Base-by-base conservation (phyloP, 2,888 invertebrate species). In the Ennomos fuscantarius region DNA sequence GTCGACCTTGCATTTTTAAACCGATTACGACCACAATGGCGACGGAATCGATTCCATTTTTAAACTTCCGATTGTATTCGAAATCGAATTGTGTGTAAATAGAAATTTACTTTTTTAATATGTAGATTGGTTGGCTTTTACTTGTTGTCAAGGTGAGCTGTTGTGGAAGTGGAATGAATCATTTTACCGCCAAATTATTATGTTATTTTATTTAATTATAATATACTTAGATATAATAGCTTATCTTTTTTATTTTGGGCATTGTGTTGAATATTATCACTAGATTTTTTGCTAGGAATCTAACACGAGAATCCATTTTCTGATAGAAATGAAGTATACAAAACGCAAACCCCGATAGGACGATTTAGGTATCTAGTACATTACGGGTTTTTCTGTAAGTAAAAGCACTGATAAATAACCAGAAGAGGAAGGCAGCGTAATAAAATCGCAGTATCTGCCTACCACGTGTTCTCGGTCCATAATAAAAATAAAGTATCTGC, bases 401-500 rank as follows among this genome's bases (percentile, higher is more conserved):
- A 15, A 41, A 35, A 41, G 34, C 12, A 34, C 45, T 62, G 63
- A 59, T 62, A 74, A 77, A 77, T 75, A 68, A 62, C 62, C 52
- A 55, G 66, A 72, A 81, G 78, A 85, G 84, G 87, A 86, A 87
- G 82, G 82, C 80, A 81, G 74, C 70, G 81, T 79, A 84, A 84
- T 88, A 86, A 89, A 89, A 86, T 59, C 55, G 48, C 58, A 36
- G 60, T 55, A 58, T 79, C 78, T 78, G 72, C 78, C 80, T 59
- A 49, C 87, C 90, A 89, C 90, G 91, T 90, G 90, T 82, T 82
- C 78, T 67, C 73, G 79, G 39, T 41, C 67, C 78, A 88, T 85
- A 91, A 89, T 90, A 92, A 92, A 92, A 91, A 90, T 90, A 92
- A 89, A 90, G 85, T 86, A 86, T 85, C 87, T 84, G 86, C 82